phyloP scores from a whole-genome alignment of 2,888 invertebrate species.

The Drosophila siamana region DNA sequence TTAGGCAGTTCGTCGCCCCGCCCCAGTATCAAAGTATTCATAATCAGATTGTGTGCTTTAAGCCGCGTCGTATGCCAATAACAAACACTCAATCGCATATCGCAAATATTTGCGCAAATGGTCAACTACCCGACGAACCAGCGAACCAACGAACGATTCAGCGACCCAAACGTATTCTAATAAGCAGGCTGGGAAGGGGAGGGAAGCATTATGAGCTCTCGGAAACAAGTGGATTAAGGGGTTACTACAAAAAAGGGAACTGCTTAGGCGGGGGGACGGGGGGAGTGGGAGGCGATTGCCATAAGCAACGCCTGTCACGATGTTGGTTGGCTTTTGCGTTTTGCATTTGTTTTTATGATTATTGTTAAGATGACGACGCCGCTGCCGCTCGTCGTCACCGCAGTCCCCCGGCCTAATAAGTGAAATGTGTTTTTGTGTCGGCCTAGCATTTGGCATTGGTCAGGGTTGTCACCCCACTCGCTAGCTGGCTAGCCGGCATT shows the following conservation, averaged over 20 bases:
- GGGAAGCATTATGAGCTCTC: conserved; percentile 38
- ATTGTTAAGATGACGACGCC: conserved; percentile 69
- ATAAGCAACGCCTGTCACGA: conserved; percentile 29
- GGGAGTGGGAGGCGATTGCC: conserved; percentile 13
- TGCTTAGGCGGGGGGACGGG: not conserved
- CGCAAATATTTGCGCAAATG: conserved; percentile 62
- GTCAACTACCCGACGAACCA: conserved; percentile 30
- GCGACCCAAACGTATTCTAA: conserved; percentile 36
- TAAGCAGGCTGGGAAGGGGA: conserved; percentile 25
- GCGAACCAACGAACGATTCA: not conserved
- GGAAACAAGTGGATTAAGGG: conserved; percentile 82
- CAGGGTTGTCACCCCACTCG: conserved; percentile 39
- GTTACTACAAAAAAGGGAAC: conserved; percentile 33
- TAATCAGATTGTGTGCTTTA: conserved; percentile 57
- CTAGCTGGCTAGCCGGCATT: not conserved
- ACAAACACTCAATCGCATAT: conserved; percentile 70
- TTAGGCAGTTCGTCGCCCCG: no score
- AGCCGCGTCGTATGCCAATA: conserved; percentile 54
- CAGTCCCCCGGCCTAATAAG: conserved; percentile 65
- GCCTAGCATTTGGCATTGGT: conserved; percentile 53
- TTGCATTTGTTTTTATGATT: conserved; percentile 83
- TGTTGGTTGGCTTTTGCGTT: conserved; percentile 64
- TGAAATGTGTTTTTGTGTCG: conserved; percentile 80
- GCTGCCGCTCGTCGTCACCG: not conserved
- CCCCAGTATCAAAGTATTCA: conserved; percentile 2